Conservation (phyloP, 53 echinoderm and acorn worm genomes). For the Luidia sarsii region DNA sequence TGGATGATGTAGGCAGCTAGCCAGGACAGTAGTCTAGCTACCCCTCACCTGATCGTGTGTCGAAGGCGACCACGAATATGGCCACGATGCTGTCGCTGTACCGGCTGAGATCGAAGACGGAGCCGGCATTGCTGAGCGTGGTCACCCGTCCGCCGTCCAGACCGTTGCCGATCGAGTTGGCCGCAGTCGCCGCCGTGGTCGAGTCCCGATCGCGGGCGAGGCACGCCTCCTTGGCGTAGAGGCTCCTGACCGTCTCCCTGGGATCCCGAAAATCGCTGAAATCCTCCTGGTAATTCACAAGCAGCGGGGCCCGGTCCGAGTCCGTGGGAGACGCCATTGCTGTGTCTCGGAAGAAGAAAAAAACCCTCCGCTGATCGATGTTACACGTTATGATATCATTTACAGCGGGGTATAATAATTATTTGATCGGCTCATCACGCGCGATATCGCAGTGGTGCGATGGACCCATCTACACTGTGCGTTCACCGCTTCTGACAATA, state of each 20-base stretch:
- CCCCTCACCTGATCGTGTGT: slow-evolving; percentile 90
- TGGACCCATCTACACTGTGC: too few relatives aligned
- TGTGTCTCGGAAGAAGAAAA: too few relatives aligned
- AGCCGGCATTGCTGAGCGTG: slow-evolving; percentile 28
- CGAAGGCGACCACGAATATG: slow-evolving; percentile 94
- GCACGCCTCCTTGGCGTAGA: slow-evolving; percentile 36
- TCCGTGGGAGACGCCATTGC: slow-evolving; percentile 65
- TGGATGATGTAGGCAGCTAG: too few relatives aligned
- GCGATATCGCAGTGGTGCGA: too few relatives aligned
- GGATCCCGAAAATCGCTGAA: slow-evolving; percentile 54
- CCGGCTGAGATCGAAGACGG: slow-evolving; percentile 35
- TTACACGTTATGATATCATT: too few relatives aligned
- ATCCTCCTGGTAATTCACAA: slow-evolving; percentile 78
- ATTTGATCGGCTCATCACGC: too few relatives aligned
- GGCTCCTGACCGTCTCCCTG: slow-evolving; percentile 29
- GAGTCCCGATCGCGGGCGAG: slow-evolving; percentile 11
- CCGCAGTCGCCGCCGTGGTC: neutral
- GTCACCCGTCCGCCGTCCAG: neutral
- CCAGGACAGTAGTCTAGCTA: too few relatives aligned
- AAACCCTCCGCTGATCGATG: too few relatives aligned
- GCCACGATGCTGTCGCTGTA: slow-evolving; percentile 67
- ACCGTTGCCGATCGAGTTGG: neutral
- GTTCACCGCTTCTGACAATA: too few relatives aligned
- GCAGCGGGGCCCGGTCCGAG: slow-evolving; percentile 77
- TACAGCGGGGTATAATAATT: too few relatives aligned